phyloP scores from a whole-genome alignment of 2,797 vertebrate species.

The Meriones psammophilus region DNA sequence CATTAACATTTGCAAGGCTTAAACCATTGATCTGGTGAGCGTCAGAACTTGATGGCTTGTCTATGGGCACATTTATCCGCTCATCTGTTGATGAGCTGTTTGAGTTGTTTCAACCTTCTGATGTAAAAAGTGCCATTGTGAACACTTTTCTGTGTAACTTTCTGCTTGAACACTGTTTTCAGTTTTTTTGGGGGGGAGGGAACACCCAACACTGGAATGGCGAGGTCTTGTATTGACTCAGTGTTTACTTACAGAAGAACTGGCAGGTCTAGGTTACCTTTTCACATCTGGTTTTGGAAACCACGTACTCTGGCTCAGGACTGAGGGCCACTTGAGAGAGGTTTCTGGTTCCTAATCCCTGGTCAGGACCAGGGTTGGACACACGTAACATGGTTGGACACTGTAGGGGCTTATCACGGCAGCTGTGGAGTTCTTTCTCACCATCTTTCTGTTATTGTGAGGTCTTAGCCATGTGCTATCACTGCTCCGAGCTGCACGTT shows the following conservation, averaged over 20 bases:
- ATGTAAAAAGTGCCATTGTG: neutral
- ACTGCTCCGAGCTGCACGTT: neutral
- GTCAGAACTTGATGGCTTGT: too few relatives aligned
- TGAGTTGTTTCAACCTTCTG: neutral
- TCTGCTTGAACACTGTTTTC: conserved; percentile 1
- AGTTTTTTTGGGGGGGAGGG: neutral
- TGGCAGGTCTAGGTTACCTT: neutral
- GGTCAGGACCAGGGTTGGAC: neutral
- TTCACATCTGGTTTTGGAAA: neutral
- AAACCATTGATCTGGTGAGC: neutral
- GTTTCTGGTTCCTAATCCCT: neutral
- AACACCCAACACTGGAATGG: neutral
- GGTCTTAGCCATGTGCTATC: neutral
- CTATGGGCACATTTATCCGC: fast-evolving
- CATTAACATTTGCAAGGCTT: neutral
- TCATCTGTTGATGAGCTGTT: neutral
- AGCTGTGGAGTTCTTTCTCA: neutral
- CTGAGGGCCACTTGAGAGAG: neutral
- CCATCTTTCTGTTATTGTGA: neutral
- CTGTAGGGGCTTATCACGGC: neutral
- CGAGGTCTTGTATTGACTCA: neutral
- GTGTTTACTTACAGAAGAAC: neutral
- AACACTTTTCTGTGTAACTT: neutral
- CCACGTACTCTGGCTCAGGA: neutral
- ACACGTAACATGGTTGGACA: neutral